A percentile compares a stretch with the other conserved stretches of the same genome.
Conservation (phyloP, 64 coral and sea anemone genomes). For the Dendrophyllia cribrosa region DNA sequence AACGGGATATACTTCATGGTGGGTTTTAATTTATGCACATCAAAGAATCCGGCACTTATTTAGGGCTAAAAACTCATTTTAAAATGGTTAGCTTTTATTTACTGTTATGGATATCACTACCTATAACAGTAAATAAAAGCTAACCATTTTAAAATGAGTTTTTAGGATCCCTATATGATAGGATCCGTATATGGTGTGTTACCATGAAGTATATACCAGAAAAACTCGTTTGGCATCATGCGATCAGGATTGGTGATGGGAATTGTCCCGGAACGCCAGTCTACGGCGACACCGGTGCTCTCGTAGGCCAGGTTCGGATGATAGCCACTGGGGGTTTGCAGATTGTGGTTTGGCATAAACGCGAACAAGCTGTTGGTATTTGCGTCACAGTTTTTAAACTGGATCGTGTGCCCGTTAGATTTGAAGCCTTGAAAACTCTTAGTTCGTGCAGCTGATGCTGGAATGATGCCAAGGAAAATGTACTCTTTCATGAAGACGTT, state of each 20-base stretch:
- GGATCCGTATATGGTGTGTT: no score
- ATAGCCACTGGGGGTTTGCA: background rate
- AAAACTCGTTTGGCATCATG: background rate
- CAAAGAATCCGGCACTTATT: no score
- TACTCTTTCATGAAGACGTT: background rate
- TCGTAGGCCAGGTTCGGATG: no score
- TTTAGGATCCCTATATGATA: no score
- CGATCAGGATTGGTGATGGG: slow-evolving; percentile 7
- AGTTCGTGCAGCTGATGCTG: background rate
- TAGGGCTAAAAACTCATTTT: no score
- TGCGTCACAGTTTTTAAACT: slow-evolving; percentile 44
- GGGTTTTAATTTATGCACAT: no score
- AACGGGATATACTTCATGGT: no score
- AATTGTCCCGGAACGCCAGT: slow-evolving; percentile 40
- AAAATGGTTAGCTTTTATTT: no score
- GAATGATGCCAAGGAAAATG: slow-evolving; percentile 26
- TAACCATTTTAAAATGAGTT: no score
- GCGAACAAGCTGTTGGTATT: background rate
- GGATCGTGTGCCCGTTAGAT: slow-evolving; percentile 28
- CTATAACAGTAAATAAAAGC: no score
- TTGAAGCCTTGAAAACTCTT: slow-evolving; percentile 15
- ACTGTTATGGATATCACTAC: no score
- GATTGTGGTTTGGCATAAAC: slow-evolving; percentile 58
- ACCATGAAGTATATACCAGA: no score
- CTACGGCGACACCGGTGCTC: background rate